These are phyloP conservation scores for Hemichromis elongatus DNA, from an alignment of 2,113 vertebrate species.

Conservation along the genomic window DNA sequence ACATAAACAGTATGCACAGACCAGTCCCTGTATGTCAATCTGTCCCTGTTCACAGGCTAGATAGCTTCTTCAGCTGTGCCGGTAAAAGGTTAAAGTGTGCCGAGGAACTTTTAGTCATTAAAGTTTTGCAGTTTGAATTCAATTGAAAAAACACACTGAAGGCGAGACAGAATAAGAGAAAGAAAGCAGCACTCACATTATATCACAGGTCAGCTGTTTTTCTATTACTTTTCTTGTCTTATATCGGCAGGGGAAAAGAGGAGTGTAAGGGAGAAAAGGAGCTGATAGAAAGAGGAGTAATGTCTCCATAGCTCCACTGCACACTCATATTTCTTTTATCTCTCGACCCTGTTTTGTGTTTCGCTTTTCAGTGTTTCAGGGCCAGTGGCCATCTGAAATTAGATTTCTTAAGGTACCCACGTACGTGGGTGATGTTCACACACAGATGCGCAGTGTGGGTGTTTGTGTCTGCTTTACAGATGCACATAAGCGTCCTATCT, in stretches of 20 bases:
- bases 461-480: not conserved
- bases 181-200: not conserved
- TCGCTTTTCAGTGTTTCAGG: constrained; percentile 29
- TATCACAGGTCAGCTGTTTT: constrained; percentile 2
- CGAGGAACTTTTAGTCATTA: not conserved
- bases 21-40: not conserved
- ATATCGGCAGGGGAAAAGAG: not conserved
- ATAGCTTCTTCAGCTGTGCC: not conserved
- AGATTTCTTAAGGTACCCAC: constrained; percentile 25
- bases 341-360: constrained; percentile 21
- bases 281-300: not conserved
- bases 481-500: not conserved
- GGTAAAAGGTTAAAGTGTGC: not conserved
- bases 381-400: constrained; percentile 41
- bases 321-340: constrained; percentile 10
- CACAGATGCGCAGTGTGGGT: not conserved
- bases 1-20: not conserved
- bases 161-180: not conserved
- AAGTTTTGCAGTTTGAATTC: not conserved
- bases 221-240: constrained; percentile 1
- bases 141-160: not conserved
- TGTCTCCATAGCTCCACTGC: constrained; percentile 13
- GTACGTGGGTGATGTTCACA: constrained; percentile 9
- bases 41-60: not conserved
- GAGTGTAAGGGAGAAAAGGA: not conserved